Evolutionary conservation across 2,888 invertebrate species (phyloP).

Genomic region (Gari tellinella): DNA sequence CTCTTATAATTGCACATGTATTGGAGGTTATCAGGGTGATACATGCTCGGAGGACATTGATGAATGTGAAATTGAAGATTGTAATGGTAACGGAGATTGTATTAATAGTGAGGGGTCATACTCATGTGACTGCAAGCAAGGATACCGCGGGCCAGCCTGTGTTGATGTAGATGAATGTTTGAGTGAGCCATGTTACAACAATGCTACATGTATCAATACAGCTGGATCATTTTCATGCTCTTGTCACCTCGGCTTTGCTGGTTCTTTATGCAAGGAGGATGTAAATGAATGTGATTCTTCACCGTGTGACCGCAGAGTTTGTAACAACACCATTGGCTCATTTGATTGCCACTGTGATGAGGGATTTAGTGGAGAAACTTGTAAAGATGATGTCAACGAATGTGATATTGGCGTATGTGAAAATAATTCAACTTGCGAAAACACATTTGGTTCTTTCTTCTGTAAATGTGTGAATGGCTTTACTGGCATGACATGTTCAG

Average conservation of each 20-base stretch:
- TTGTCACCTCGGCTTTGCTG: slow-evolving; percentile 57
- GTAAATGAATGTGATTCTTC: slow-evolving; percentile 28
- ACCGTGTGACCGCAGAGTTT: slow-evolving; percentile 7
- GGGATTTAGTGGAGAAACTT: slow-evolving; percentile 27
- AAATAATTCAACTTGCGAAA: slow-evolving; percentile 3
- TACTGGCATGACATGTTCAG: slow-evolving; percentile 9
- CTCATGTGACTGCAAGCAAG: slow-evolving; percentile 55
- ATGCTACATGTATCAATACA: slow-evolving; percentile 59
- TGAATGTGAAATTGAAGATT: slow-evolving; percentile 5
- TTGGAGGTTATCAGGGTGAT: slow-evolving; percentile 16
- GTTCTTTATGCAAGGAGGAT: slow-evolving; percentile 29
- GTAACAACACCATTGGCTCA: slow-evolving; percentile 37
- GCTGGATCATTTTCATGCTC: slow-evolving; percentile 55
- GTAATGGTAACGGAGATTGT: slow-evolving; percentile 54
- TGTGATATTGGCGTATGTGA: slow-evolving; percentile 4
- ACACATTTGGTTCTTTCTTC: neutral
- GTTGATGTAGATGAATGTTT: slow-evolving; percentile 60
- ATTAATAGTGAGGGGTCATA: slow-evolving; percentile 48
- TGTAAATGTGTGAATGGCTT: slow-evolving; percentile 8
- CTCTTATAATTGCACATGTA: slow-evolving; percentile 26
- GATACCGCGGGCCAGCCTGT: slow-evolving; percentile 43
- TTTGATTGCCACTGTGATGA: slow-evolving; percentile 50
- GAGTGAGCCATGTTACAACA: slow-evolving; percentile 55
- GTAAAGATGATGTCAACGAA: slow-evolving; percentile 19
- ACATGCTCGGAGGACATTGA: slow-evolving; percentile 16